Percentiles rank a stretch among this genome's conserved stretches.
These are phyloP conservation scores for Drosophila pseudotalamancana DNA, from an alignment of 2,888 invertebrate species.

Conservation along the genomic window DNA sequence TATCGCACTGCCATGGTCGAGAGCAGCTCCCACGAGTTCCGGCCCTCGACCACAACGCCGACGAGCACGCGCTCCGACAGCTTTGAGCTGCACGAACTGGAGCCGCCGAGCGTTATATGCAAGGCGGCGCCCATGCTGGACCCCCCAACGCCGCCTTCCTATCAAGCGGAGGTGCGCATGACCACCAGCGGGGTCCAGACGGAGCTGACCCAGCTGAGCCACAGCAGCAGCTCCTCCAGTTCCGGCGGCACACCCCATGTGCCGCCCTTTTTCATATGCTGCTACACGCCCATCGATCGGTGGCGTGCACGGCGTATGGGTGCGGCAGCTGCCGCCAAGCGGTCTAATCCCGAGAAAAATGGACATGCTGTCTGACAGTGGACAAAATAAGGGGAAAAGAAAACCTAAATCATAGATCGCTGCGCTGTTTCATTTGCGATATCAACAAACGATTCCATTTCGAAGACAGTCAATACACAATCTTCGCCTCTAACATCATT, in stretches of 20 bases:
- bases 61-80: constrained; percentile 73
- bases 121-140: constrained; percentile 68
- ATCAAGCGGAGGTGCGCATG: constrained; percentile 74
- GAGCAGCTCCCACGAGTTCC: constrained; percentile 83
- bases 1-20: constrained; percentile 84
- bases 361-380: constrained; percentile 73
- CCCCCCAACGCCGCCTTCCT: constrained; percentile 36
- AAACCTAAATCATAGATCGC: constrained; percentile 5
- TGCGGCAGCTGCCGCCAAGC: constrained; percentile 46
- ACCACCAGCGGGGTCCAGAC: constrained; percentile 83
- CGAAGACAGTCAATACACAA: constrained; percentile 61
- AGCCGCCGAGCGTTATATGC: constrained; percentile 79
- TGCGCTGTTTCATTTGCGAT: constrained; percentile 82
- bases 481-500: constrained; percentile 42
- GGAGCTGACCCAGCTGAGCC: constrained; percentile 75
- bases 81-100: constrained; percentile 79
- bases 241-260: constrained; percentile 63
- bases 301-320: constrained; percentile 80
- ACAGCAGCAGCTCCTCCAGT: constrained; percentile 55
- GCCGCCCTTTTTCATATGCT: constrained; percentile 83
- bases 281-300: constrained; percentile 84
- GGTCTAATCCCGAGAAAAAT: constrained; percentile 43
- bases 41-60: constrained; percentile 82
- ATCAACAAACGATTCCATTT: constrained; percentile 83
- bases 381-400: constrained; percentile 7